Evolutionary conservation across 1,140 invertebrate genomes (phyloP).

Genomic region (Lamellibrachia luymesi): DNA sequence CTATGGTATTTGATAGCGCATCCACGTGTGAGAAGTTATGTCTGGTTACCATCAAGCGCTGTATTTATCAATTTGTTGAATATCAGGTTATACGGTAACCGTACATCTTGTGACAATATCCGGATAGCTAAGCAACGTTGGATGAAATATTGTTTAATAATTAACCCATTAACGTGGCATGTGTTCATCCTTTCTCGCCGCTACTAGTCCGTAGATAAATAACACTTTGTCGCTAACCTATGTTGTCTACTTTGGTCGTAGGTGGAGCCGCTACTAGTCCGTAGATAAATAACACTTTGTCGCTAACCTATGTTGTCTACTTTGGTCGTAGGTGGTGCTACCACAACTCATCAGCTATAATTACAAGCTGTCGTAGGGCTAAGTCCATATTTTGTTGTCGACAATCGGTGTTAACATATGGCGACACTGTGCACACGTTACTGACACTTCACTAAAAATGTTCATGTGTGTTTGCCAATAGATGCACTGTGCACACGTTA

Average conservation of each 20-base stretch:
- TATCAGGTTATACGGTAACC: neutral
- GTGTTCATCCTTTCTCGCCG: neutral
- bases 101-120: neutral
- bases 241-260: too few species aligned
- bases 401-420: too few species aligned
- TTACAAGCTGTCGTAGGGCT: too few species aligned
- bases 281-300: neutral
- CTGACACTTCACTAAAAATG: neutral
- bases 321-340: too few species aligned
- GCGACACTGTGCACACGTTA: neutral
- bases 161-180: neutral
- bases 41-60: neutral
- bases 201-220: neutral
- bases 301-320: neutral
- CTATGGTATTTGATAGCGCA: neutral
- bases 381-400: too few species aligned
- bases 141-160: neutral
- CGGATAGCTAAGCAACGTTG: neutral
- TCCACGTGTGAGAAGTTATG: neutral
- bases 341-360: too few species aligned
- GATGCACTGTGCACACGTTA: neutral
- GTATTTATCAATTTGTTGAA: neutral
- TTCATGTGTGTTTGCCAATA: neutral
- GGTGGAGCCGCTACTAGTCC: neutral
- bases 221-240: neutral